phyloP scores from a whole-genome alignment of 2,888 invertebrate species.

The Volucella inanis region DNA sequence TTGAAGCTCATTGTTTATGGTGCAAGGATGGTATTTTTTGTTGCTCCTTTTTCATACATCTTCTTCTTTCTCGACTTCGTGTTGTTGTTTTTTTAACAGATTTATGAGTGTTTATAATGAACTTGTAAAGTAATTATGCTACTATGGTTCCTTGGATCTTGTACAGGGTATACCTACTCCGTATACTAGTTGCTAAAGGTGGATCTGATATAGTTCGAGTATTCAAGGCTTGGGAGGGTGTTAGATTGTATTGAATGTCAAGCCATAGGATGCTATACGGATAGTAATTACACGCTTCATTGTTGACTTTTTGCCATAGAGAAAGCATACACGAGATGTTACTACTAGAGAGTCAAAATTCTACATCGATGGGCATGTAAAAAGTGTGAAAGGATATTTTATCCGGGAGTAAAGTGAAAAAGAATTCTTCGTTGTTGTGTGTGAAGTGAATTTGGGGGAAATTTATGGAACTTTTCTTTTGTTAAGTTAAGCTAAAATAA shows the following conservation, averaged over 20 bases:
- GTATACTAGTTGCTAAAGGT: slow-evolving; percentile 53
- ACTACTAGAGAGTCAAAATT: not conserved
- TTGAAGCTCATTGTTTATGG: slow-evolving; percentile 51
- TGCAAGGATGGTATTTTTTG: slow-evolving; percentile 33
- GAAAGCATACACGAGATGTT: slow-evolving; percentile 24
- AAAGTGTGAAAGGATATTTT: slow-evolving; percentile 55
- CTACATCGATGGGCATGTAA: too few relatives aligned
- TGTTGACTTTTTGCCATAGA: slow-evolving; percentile 77
- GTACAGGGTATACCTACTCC: slow-evolving; percentile 32
- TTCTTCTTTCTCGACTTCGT: slow-evolving; percentile 30
- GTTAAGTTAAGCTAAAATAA: slow-evolving; percentile 47
- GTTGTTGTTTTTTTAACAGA: slow-evolving; percentile 78
- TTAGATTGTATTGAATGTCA: slow-evolving; percentile 72
- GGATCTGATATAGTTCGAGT: slow-evolving; percentile 38
- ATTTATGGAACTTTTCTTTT: slow-evolving; percentile 59
- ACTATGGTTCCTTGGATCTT: slow-evolving; percentile 71
- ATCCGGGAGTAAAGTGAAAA: slow-evolving; percentile 44
- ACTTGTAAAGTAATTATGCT: slow-evolving; percentile 83
- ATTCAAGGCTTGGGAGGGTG: not conserved
- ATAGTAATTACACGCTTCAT: slow-evolving; percentile 83
- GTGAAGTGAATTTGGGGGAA: slow-evolving; percentile 64
- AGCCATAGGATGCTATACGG: slow-evolving; percentile 73
- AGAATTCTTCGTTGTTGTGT: slow-evolving; percentile 25
- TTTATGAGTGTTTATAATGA: slow-evolving; percentile 83
- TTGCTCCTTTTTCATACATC: slow-evolving; percentile 22